Base-by-base conservation (phyloP, 1,140 invertebrate species). In the Heliconius hermathena region DNA sequence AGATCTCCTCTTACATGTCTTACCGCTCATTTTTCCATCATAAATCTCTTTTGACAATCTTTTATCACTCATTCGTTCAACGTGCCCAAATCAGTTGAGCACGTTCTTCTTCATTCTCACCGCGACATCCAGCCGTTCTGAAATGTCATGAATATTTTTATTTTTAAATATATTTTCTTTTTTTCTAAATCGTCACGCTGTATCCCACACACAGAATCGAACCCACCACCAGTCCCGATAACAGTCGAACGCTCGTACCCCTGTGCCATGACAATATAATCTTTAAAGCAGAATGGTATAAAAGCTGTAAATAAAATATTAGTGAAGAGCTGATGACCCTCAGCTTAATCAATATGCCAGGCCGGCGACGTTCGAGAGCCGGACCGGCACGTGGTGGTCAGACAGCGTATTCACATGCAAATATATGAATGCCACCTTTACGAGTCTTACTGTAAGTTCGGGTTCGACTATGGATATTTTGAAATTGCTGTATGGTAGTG, bases 351-450 rank as follows among this genome's bases (percentile, higher is more conserved):
- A 76, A 76, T 76, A 76, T 76, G 74, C 74, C 57, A 36, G 36
- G 57, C n/a, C 57, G 57, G 33, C 74, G 38, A 76, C 74, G 57
- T 26, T 66, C 33, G 74, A 75, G 26, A 66, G 74, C 57, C 60
- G 22, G 60, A n/a, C 57, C 57, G 57, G 74, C 57, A 76, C 57
- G 57, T 66, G 57, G 22, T 66, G 57, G 46, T 38, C 60, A 33
- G 74, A 36, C 74, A 76, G 26, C 36, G 46, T 70, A 76, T 70
- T 49, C 74, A 76, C 9, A 76, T 76, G 74, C 74, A 70, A 76
- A 76, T 76, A 46, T 26, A 76, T 76, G 74, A 76, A 70, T 76
- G 36, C 60, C 74, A 73, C 20, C 57, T 76, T 75, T 76, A 76
- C 74, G 60, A 46, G 22, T 66, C 2, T 16, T 9, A n/a, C n/a